A percentile compares a stretch with the other conserved stretches of the same genome.
These are phyloP conservation scores for Odocoileus hemionus DNA, from an alignment of 2,113 vertebrate species.

Conservation along the genomic window DNA sequence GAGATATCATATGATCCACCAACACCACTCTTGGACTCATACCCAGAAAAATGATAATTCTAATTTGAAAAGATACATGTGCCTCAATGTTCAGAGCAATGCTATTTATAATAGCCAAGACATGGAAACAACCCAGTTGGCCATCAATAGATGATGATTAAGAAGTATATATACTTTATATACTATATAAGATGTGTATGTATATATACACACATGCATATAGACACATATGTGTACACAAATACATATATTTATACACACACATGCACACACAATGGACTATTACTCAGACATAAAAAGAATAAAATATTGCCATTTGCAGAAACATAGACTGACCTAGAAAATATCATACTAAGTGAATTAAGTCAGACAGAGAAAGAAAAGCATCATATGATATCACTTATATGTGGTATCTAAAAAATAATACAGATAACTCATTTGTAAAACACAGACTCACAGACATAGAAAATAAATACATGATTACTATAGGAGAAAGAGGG, in stretches of 20 bases:
- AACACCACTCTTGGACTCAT: neutral
- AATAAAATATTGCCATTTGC: neutral
- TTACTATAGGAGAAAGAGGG: neutral
- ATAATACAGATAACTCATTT: neutral
- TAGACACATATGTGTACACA: neutral
- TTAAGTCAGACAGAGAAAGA: neutral
- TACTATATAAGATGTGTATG: neutral
- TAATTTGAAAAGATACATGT: neutral
- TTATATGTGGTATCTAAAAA: neutral
- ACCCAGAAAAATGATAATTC: neutral
- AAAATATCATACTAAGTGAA: neutral
- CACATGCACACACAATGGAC: neutral
- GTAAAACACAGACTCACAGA: neutral
- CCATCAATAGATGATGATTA: neutral
- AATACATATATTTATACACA: neutral
- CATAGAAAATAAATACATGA: neutral
- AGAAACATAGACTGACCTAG: neutral
- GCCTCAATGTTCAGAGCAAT: neutral
- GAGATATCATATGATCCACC: neutral
- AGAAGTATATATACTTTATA: neutral
- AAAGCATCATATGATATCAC: neutral
- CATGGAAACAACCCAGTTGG: neutral
- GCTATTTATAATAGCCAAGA: neutral
- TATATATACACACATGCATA: neutral
- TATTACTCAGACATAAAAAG: neutral